phyloP scores from a whole-genome alignment of 2,797 vertebrate species.

The Nothura maculosa region DNA sequence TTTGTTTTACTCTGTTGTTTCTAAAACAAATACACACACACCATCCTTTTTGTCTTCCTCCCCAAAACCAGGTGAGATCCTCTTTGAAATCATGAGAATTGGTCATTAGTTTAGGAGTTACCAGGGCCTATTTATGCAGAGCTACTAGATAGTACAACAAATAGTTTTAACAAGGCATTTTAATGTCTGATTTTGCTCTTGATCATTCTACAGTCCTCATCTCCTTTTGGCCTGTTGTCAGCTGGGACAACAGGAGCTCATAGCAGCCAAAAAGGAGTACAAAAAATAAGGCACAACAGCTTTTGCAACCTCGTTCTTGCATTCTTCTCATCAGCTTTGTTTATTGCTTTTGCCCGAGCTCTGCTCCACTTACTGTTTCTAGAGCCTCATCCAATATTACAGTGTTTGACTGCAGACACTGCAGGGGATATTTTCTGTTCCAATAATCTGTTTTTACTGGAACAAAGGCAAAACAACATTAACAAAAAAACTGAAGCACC shows the following conservation, averaged over 20 bases:
- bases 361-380: conserved; percentile 37
- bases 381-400: background rate
- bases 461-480: background rate
- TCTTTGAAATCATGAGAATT: background rate
- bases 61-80: background rate
- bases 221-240: conserved; percentile 42
- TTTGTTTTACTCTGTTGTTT: background rate
- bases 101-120: background rate
- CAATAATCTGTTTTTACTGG: conserved; percentile 45
- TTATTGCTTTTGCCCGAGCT: conserved; percentile 22
- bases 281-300: conserved; percentile 9
- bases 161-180: background rate
- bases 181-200: conserved; percentile 43
- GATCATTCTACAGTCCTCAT: conserved; percentile 51
- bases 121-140: background rate
- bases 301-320: background rate
- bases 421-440: conserved; percentile 50
- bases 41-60: background rate
- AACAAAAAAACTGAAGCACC: background rate
- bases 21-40: background rate
- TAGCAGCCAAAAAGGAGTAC: conserved; percentile 14
- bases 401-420: conserved; percentile 31
- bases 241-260: conserved; percentile 40
- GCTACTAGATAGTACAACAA: background rate
- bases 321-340: conserved; percentile 9